Evolutionary conservation across 2,888 invertebrate species (phyloP), one percentile per base, ranked within the genome.

Genomic region (Napeogenes sylphis): DNA sequence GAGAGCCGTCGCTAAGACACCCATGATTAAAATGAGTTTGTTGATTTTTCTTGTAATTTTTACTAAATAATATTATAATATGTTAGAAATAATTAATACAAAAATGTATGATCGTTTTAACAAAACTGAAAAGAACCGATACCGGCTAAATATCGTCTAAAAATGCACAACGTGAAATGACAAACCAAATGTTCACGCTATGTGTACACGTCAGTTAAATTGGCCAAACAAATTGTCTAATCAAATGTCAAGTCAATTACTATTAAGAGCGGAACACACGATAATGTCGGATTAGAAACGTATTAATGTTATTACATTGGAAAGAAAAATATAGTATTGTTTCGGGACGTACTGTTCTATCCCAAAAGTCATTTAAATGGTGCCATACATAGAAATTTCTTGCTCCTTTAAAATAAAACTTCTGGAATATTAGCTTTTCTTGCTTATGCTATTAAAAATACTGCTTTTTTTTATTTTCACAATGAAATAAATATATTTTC

Each of bases 11-110:
- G 84, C 79, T 61, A 90, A 68, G 64, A 79, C 76, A 72, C 85
- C 86, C 90, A 90, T 90, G 74, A 84, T 83, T 71, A 90, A 59
- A 62, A 89, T 59, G 62, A 88, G 67, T 83, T 84, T 90, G n/a
- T 75, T 72, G 71, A 77, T 82, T 74, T 77, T 85, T 70, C 82
- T 89, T 71, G 80, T 74, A 83, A 90, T 89, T 71, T 81, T 88
- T 68, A 63, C 65, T 10, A 30, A 30, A 33, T 67, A 56, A 58
- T 61, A 53, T 61, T 66, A 59, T 5, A 35, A 10, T 14, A 42
- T 47, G 33, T 38, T 13, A 45, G 12, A 46, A 42, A 47, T 55
- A 32, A 58, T 47, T 54, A n/a, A 30, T 14, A 51, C 30, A 30
- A 51, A 57, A 21, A 14, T 62, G 58, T 62, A 54, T 51, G n/a